Evolutionary conservation across 2,113 vertebrate genomes (phyloP).

Genomic region (Cochlearius cochlearius): DNA sequence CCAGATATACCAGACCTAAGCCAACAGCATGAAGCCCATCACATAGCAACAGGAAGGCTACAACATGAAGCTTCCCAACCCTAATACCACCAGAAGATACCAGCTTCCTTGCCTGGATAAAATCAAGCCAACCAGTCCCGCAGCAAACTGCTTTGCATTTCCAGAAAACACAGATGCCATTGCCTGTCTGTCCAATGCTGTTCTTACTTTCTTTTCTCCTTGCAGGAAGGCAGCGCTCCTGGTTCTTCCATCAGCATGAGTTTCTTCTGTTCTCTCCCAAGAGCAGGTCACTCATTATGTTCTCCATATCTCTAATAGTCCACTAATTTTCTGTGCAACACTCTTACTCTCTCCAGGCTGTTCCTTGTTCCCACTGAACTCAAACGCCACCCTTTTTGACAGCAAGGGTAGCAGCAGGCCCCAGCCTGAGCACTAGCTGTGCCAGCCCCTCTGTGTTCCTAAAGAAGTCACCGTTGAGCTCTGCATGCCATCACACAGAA

Average conservation of each 20-base stretch:
- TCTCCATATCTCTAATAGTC: neutral
- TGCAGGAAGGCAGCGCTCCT: fast-evolving
- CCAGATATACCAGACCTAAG: neutral
- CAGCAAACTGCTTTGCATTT: neutral
- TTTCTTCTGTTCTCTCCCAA: neutral
- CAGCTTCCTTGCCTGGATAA: neutral
- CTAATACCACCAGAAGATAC: neutral
- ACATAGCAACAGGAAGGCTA: neutral
- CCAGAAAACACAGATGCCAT: neutral
- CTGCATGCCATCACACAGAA: neutral
- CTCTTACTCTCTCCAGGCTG: neutral
- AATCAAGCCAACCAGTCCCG: neutral
- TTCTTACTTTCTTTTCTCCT: neutral
- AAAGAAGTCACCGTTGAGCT: neutral
- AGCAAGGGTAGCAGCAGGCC: neutral
- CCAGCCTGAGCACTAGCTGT: neutral
- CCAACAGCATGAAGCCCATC: neutral
- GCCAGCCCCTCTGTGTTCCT: neutral
- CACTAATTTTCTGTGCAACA: neutral
- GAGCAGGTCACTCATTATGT: neutral
- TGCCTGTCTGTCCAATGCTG: neutral
- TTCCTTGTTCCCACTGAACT: neutral
- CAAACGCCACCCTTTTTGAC: neutral
- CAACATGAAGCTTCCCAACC: neutral
- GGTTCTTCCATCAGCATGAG: neutral